Base-by-base conservation (phyloP, 1,140 invertebrate genomes). In the Pantala flavescens region DNA sequence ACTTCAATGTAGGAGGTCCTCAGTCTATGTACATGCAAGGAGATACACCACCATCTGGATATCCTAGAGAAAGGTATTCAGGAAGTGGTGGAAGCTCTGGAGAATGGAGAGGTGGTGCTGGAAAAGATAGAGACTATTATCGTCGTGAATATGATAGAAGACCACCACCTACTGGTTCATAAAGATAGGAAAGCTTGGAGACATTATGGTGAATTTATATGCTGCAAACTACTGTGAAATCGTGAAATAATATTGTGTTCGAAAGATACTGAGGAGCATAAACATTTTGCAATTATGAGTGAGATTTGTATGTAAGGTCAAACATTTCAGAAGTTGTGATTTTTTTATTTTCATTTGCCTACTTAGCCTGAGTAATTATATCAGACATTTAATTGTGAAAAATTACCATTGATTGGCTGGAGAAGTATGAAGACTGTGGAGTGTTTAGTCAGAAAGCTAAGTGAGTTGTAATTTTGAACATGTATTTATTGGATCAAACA, bases 141-240 rank as follows among this genome's bases (percentile, higher is more conserved):
- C 81, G 86, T 71, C 81, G 87, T 75, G 86, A 88, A 70, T 88
- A 87, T 74, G 84, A 87, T 76, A 80, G 84, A 77, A 81, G 84
- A 77, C 83, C 82, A 23, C 84, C 84, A 23, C 82, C 83, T 24
- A 19, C 23, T 73, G 36, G 43, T 73, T 72, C 49, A 14, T 63
- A 63, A 63, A 63, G 49, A 7, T 63, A 36, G 49, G 49, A 12
- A 63, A 63, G 49, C 1, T 63, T 63, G 49, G 49, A 63, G n/a
- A 63, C n/a, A 63, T 63, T 63, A 5, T 63, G 14, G 12, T 63
- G 49, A 19, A 21, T 7, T 63, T 63, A 7, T 16, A 12, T 63
- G 49, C 28, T 36, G 28, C 2, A 9, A 36, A 36, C 28, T 36
- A 9, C 28, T 36, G 28, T 36, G 28, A 36, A 36, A 63, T 19